Evolutionary conservation across 2,888 invertebrate genomes (phyloP), one percentile per base, ranked within the genome.

Genomic region (Sphaerophoria taeniata): DNA sequence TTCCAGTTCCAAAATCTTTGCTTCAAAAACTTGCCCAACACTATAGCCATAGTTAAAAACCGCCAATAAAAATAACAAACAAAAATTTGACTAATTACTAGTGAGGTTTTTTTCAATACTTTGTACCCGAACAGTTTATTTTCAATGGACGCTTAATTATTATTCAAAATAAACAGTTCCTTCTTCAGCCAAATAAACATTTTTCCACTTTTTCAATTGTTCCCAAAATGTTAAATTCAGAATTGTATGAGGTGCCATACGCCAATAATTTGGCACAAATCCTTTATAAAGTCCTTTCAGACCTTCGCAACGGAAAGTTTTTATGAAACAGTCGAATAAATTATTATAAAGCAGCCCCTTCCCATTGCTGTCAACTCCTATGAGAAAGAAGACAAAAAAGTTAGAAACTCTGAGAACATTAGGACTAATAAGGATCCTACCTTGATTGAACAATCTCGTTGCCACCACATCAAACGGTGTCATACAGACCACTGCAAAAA

Each of bases 361-460:
- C 0, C 95, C 95, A 63, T 92, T 91, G 12, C 92, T 89, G 88
- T 95, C 94, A 0, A 95, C 93, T 14, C 95, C 95, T 94, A 88
- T 87, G 53, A 56, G n/a, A n/a, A 65, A 77, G 49, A 75, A 65
- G 77, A 67, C 55, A 80, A 1, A 3, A 67, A 12, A 9, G 24
- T 53, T 0, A 14, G 7, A 9, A 2, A 49, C 6, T 16, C 31
- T 14, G 3, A 31, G 12, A 33, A 36, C 5, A 47, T 24, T 24
- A 9, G 14, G 43, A 1, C 12, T 14, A n/a, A 1, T 39, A 3
- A 90, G 90, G 90, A 14, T 34, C 51, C 93, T 43, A 95, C 96
- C 96, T 94, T 98, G 97, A 92, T 98, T 98, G 90, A 97, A 98
- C 80, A 98, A 93, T 87, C 98, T 93, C n/a, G 97, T 97, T 58